Percentiles rank a stretch among this genome's conserved stretches.
Evolutionary conservation across 1,140 invertebrate genomes (phyloP).

Genomic region (Trigoniulus corallinus): DNA sequence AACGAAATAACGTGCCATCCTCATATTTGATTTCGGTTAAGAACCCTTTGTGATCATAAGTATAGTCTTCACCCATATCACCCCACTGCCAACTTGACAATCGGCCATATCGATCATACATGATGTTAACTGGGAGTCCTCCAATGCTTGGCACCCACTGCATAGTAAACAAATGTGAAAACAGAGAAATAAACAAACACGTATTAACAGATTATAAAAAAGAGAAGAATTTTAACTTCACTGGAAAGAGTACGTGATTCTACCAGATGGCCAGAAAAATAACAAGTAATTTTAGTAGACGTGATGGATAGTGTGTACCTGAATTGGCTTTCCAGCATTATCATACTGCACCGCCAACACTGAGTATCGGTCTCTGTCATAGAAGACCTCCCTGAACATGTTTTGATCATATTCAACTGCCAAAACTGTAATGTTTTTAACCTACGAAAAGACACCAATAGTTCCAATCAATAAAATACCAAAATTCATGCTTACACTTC

Average conservation of each 20-base stretch:
- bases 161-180: slow-evolving; percentile 1
- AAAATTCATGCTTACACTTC: too few species aligned
- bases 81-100: slow-evolving; percentile 87
- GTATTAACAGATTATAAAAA: background rate
- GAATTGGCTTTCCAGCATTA: slow-evolving; percentile 55
- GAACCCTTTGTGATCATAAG: slow-evolving; percentile 69
- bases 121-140: slow-evolving; percentile 26
- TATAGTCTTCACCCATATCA: slow-evolving; percentile 60
- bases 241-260: too few species aligned
- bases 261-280: too few species aligned
- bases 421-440: slow-evolving; percentile 62
- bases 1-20: slow-evolving; percentile 46
- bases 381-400: slow-evolving; percentile 69
- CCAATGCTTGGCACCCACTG: slow-evolving; percentile 25
- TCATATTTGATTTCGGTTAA: slow-evolving; percentile 62
- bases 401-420: slow-evolving; percentile 82
- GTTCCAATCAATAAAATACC: too few species aligned
- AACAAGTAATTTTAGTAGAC: background rate
- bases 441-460: slow-evolving; percentile 19
- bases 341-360: slow-evolving; percentile 74
- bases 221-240: background rate
- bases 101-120: slow-evolving; percentile 51
- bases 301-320: background rate
- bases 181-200: background rate
- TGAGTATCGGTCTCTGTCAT: slow-evolving; percentile 60